Evolutionary conservation across 2,888 invertebrate species (phyloP), one percentile per base, ranked within the genome.

Genomic region (Leptopilina syphax): DNA sequence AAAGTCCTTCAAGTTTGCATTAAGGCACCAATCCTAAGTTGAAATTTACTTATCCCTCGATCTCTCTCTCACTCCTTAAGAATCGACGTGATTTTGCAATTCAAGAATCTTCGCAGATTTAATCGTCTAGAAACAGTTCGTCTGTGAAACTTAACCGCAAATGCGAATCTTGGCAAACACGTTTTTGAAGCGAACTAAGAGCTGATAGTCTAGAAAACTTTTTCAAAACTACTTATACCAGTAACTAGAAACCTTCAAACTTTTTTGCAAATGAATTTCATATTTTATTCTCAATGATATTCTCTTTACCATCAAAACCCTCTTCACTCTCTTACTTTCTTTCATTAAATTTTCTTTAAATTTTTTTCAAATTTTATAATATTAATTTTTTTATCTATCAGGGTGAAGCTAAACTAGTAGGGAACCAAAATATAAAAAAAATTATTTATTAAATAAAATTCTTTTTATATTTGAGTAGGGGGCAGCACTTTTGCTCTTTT

Each of bases 51-150:
- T 41, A 65, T 65, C 34, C 27, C 41, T 8, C 44, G 65, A 65
- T 65, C 65, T 34, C 34, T 34, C 34, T 27, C 27, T 34, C 34
- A 3, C 34, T 27, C 65, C 34, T 12, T 13, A 34, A 65, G 65
- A 65, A 65, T 65, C 65, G 65, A 65, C 13, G 27, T 41, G 65
- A 65, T 65, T 65, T 65, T 27, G 65, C 65, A 65, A 44, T 65
- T 65, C 65, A 18, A 65, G 65, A 65, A 34, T 41, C 24, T 24
- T 34, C 34, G 34, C 24, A 34, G 65, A 65, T 41, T 65, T 65
- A 65, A 65, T 65, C 65, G 65, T 41, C 41, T 65, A 41, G 65
- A 65, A 65, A 34, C 65, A 65, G 65, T 65, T 65, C 65, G 34
- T 34, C 34, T 12, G 34, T 34, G 65, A 65, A 65, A 65, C 65